phyloP scores from a whole-genome alignment of 2,797 vertebrate genomes.

The Arremon aurantiirostris region DNA sequence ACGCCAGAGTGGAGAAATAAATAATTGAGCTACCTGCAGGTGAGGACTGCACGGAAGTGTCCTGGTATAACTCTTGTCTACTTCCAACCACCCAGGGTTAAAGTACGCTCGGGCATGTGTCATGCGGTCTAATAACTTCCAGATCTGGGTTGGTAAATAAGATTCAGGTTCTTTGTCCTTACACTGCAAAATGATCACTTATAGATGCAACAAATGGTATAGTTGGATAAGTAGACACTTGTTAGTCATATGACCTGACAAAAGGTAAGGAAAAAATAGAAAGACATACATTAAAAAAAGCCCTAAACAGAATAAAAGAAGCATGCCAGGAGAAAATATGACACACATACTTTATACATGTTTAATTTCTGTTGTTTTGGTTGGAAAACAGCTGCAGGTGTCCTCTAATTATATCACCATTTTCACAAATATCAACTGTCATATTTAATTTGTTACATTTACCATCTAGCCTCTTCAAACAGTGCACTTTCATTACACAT shows the following conservation, averaged over 20 bases:
- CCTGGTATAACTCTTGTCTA: neutral
- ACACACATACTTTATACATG: constrained; percentile 75
- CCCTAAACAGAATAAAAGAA: constrained; percentile 68
- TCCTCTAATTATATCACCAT: constrained; percentile 83
- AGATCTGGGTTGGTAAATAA: constrained; percentile 9
- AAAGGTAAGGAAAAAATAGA: constrained; percentile 27
- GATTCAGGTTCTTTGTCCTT: constrained; percentile 18
- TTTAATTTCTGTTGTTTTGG: constrained; percentile 85
- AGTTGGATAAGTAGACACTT: constrained; percentile 29
- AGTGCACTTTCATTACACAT: constrained; percentile 78
- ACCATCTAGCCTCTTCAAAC: constrained; percentile 75
- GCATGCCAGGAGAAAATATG: constrained; percentile 59
- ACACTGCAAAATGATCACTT: constrained; percentile 6
- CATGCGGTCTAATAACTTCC: constrained; percentile 4
- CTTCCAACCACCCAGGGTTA: neutral
- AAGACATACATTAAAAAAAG: neutral
- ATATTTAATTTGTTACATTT: constrained; percentile 81
- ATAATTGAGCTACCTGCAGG: neutral
- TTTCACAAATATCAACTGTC: constrained; percentile 85
- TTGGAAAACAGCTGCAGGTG: constrained; percentile 84
- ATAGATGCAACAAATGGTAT: constrained; percentile 17
- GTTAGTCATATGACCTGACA: constrained; percentile 48
- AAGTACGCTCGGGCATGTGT: neutral
- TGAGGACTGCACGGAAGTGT: neutral
- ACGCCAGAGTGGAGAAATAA: neutral